Evolutionary conservation across 2,113 vertebrate species (phyloP), one percentile per base, ranked within the genome.

Genomic region (Climacteris rufus): DNA sequence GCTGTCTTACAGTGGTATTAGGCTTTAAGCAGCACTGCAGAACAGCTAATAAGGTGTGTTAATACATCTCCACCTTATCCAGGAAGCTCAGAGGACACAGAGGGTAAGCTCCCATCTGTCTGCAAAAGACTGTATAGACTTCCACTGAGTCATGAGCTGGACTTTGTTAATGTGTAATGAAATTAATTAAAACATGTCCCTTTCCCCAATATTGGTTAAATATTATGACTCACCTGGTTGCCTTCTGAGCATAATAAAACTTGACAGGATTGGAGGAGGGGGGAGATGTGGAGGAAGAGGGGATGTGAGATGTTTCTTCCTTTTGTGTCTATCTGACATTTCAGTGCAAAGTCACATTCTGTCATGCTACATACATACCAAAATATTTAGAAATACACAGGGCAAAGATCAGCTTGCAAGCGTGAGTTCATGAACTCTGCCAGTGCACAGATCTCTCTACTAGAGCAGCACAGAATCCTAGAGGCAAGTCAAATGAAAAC

Each of bases 401-500:
- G 90, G 66, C 60, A 93, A 95, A 92, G 83, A 89, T 93, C 80
- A 83, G 31, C 42, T 87, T 87, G 74, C 84, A 92, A 83, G 30
- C 7, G 0, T 68, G 64, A 87, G 89, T 95, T 97, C 96, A 91
- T 77, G 89, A 96, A 95, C 94, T 87, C 92, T 90, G 89, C 88
- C 84, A 96, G 86, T 0, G 0, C 13, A 9, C 24, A 75, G 80
- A 97, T 92, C 81, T 95, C 56, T 90, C 92, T 90, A 71, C 64
- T 71, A 70, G 79, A 94, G n/a, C 27, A 52, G 79, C 68, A 81
- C 27, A 91, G 75, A 66, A 92, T 95, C 94, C 96, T 87, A 81
- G 83, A 95, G 91, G 80, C 90, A 95, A 93, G 84, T 93, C 72
- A 96, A 95, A 96, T 66, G 83, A 89, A 91, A 92, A 90, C 78